phyloP scores from a whole-genome alignment of 1,140 invertebrate species.

The Ridgeia piscesae region DNA sequence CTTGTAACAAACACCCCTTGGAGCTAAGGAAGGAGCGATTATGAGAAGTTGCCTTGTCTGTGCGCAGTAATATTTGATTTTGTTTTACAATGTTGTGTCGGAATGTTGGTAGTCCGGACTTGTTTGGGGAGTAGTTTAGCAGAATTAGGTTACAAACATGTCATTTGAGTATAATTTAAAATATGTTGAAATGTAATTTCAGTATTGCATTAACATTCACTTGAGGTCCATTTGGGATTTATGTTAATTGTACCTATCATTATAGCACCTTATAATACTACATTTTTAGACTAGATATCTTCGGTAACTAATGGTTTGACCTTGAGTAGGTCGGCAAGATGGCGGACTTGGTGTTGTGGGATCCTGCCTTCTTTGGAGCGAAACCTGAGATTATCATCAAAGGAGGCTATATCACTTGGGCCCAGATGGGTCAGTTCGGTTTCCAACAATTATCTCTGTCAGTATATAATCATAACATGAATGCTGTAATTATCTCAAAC shows the following conservation, averaged over 20 bases:
- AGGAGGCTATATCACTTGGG: constrained; percentile 57
- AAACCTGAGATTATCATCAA: constrained; percentile 58
- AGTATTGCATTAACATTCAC: background rate
- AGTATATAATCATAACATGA: background rate
- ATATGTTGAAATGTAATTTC: background rate
- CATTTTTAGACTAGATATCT: background rate
- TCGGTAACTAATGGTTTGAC: background rate
- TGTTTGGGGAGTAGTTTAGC: background rate
- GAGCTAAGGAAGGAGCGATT: too few relatives aligned
- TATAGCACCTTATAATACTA: background rate
- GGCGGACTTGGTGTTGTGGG: constrained; percentile 57
- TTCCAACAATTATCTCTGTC: background rate
- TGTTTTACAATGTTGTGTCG: background rate
- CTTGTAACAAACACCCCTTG: background rate
- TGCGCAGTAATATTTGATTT: background rate
- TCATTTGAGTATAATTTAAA: background rate
- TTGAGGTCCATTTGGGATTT: background rate
- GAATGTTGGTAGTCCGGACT: background rate
- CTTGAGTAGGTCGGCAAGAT: constrained; percentile 45
- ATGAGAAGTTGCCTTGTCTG: background rate
- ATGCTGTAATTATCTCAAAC: background rate
- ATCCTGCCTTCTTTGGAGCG: constrained; percentile 57
- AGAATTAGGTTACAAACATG: background rate
- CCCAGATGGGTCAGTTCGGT: constrained; percentile 50
- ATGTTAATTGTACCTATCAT: too few relatives aligned